phyloP scores from a whole-genome alignment of 2,888 invertebrate species.

The Acronicta alni region DNA sequence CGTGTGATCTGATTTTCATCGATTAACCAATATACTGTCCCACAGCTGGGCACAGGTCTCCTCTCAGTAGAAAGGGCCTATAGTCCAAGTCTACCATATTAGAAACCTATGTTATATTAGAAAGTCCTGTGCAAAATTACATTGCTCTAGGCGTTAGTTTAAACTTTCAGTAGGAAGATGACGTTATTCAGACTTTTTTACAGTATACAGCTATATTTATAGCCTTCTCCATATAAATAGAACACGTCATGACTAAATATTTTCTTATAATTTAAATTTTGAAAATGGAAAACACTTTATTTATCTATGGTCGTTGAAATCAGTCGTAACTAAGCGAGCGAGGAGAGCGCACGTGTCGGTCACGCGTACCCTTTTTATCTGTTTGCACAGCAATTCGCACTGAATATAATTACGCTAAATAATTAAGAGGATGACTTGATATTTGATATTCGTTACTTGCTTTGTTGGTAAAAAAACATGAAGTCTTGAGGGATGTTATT shows the following conservation, averaged over 20 bases:
- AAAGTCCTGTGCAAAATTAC: too few species aligned
- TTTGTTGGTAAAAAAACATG: neutral
- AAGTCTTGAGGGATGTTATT: too few species aligned
- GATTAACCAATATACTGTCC: too few species aligned
- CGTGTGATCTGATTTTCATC: too few species aligned
- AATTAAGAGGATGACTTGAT: conserved; percentile 43
- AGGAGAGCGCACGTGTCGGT: conserved; percentile 62
- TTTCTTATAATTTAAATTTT: conserved; percentile 34
- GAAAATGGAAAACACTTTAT: conserved; percentile 40
- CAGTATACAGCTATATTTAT: conserved; percentile 8
- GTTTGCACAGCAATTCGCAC: conserved; percentile 73
- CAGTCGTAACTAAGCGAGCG: conserved; percentile 57
- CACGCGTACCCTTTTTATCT: conserved; percentile 69
- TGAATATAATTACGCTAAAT: conserved; percentile 49
- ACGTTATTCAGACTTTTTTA: too few species aligned
- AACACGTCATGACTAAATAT: conserved; percentile 14
- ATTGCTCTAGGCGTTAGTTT: too few species aligned
- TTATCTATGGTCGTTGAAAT: conserved; percentile 53
- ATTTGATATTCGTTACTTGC: conserved; percentile 14
- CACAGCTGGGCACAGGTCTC: too few species aligned
- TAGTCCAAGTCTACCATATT: too few species aligned
- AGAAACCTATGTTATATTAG: too few species aligned
- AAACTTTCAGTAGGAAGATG: too few species aligned
- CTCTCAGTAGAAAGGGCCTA: too few species aligned
- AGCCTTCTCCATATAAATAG: too few species aligned